A percentile compares a stretch with the other conserved stretches of the same genome.
Conservation (phyloP, 2,797 vertebrate genomes). For the Tenualosa ilisha region DNA sequence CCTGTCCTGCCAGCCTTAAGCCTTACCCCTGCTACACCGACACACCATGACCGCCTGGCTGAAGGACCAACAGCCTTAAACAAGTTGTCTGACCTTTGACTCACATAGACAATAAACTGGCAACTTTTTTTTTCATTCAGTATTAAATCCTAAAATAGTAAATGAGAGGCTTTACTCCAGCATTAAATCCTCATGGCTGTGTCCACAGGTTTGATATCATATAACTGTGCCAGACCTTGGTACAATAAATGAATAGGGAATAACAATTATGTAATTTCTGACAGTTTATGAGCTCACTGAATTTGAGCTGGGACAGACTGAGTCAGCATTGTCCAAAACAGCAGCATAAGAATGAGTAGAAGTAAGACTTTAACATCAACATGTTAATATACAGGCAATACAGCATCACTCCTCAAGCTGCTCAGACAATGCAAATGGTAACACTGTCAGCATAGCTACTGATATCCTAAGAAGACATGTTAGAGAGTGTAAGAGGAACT, state of each 20-base stretch:
- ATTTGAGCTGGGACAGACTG: not conserved
- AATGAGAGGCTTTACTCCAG: not conserved
- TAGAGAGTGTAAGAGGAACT: not conserved
- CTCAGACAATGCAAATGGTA: not conserved
- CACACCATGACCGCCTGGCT: not conserved
- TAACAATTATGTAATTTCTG: not conserved
- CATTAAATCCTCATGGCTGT: not conserved
- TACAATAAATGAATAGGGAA: not conserved
- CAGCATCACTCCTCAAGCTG: not conserved
- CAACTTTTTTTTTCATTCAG: not conserved
- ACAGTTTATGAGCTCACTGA: not conserved
- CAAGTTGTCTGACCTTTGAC: conserved; percentile 16
- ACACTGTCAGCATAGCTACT: not conserved
- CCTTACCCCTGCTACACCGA: conserved; percentile 6
- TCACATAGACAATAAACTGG: not conserved
- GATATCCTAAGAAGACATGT: not conserved
- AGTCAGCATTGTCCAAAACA: not conserved
- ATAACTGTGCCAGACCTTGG: not conserved
- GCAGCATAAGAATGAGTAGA: not conserved
- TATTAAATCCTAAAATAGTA: not conserved
- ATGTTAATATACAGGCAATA: not conserved
- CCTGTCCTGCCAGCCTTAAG: conserved; percentile 19
- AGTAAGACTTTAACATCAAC: not conserved
- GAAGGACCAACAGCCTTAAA: not conserved
- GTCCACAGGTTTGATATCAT: not conserved